Evolutionary conservation across 2,797 vertebrate species (phyloP), one percentile per base, ranked within the genome.

Genomic region (Hephaestus fuliginosus): DNA sequence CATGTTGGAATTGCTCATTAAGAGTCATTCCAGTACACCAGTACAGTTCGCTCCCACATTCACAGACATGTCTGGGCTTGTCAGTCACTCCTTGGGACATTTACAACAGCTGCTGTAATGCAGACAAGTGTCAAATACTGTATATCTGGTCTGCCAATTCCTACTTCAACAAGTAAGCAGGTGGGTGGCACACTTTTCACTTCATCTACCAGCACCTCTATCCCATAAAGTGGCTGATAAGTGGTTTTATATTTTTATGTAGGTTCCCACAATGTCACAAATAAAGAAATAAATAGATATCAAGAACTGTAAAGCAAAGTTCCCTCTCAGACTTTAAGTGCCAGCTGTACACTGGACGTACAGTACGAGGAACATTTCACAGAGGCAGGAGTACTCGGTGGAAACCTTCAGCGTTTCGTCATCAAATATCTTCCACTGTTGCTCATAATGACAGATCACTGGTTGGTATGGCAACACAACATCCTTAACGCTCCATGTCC

Each of bases 391-490:
- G 4, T 13, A 52, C 15, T 65, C 28, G 28, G 66, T 55, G 43
- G 51, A 61, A 69, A 81, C 65, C 41, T 3, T 18, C 7, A 70
- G 67, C 2, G 30, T 62, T 56, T 53, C 36, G 17, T 58, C 49
- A 60, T 30, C 20, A 61, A 56, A 75, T 60, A 80, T 41, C 20
- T 66, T 77, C 58, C 46, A 48, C 61, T 74, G 53, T 57, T 71
- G 15, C 67, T 61, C 64, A 72, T 61, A 68, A 70, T 62, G 62
- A 70, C 48, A 81, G 49, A 65, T 36, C 51, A 36, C 61, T 46
- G 66, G 80, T 82, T 76, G 73, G 58, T 77, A 85, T 80, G 66
- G 73, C 51, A 78, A 78, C 51, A 71, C 48, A 66, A 65, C 64
- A 86, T 65, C 65, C 57, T 75, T 67, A 67, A 74, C 57, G 22